A percentile compares a stretch with the other conserved stretches of the same genome.
Evolutionary conservation across 2,113 vertebrate genomes (phyloP).

Genomic region (Myiagra hebetior): DNA sequence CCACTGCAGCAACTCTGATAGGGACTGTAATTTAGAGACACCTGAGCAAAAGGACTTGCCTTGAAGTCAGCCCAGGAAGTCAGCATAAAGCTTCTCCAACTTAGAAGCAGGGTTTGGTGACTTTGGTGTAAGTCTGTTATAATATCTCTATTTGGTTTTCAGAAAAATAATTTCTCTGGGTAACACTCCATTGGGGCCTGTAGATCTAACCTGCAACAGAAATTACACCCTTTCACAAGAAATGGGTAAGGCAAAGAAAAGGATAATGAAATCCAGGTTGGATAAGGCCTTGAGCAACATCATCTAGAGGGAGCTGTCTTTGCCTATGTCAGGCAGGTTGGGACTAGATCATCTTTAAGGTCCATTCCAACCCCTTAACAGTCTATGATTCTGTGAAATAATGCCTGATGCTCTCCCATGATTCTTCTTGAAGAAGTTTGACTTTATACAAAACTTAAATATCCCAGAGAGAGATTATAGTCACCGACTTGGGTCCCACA

Average conservation of each 20-base stretch:
- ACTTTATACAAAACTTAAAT: background rate
- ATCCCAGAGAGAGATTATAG: background rate
- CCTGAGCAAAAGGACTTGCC: fast-evolving
- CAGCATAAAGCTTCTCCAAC: background rate
- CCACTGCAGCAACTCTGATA: background rate
- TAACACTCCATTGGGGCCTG: background rate
- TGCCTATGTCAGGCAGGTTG: fast-evolving
- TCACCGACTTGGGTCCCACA: background rate
- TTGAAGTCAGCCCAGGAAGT: background rate
- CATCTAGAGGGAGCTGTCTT: background rate
- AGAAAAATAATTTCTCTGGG: background rate
- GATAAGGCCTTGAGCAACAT: background rate
- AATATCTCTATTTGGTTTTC: background rate
- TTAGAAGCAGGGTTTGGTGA: background rate
- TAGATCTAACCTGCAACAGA: background rate
- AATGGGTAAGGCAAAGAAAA: background rate
- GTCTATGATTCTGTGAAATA: background rate
- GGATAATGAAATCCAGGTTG: background rate
- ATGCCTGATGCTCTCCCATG: background rate
- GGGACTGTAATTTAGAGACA: background rate
- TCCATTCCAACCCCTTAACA: background rate
- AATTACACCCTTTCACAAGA: background rate
- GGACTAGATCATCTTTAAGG: background rate
- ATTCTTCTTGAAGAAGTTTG: background rate
- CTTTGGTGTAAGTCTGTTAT: background rate